Percentiles rank a stretch among this genome's conserved stretches.
phyloP scores from a whole-genome alignment of 2,113 vertebrate species.

The Passer domesticus region DNA sequence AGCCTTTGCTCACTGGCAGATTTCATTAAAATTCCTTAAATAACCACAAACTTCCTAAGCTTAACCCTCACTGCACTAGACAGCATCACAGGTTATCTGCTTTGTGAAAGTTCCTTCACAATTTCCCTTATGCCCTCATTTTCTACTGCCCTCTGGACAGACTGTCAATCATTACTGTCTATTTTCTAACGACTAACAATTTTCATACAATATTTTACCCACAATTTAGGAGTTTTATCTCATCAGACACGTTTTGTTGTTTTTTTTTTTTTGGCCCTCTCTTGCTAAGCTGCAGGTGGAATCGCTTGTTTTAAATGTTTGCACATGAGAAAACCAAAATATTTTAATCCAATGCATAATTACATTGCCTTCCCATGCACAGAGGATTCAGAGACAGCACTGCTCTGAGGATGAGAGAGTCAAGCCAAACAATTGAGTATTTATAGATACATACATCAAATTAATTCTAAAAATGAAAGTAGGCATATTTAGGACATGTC shows the following conservation, averaged over 20 bases:
- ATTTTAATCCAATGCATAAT: not conserved
- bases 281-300: not conserved
- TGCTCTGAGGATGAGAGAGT: not conserved
- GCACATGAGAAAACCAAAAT: not conserved
- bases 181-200: not conserved
- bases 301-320: not conserved
- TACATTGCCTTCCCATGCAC: not conserved
- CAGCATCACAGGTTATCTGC: not conserved
- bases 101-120: not conserved
- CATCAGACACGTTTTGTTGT: not conserved
- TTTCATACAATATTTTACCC: not conserved
- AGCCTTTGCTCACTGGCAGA: slow-evolving; percentile 1
- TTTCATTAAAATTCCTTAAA: slow-evolving; percentile 49
- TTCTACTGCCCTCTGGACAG: not conserved
- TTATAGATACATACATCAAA: slow-evolving; percentile 19
- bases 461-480: slow-evolving; percentile 28
- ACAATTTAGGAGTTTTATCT: not conserved
- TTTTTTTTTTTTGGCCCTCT: not conserved
- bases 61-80: not conserved
- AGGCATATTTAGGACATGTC: slow-evolving; percentile 35
- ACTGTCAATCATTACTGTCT: not conserved
- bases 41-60: slow-evolving; percentile 14
- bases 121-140: not conserved
- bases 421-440: not conserved
- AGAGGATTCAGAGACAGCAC: not conserved